Evolutionary conservation across 2,888 invertebrate genomes (phyloP), one percentile per base, ranked within the genome.

Genomic region (Thyatira batis): DNA sequence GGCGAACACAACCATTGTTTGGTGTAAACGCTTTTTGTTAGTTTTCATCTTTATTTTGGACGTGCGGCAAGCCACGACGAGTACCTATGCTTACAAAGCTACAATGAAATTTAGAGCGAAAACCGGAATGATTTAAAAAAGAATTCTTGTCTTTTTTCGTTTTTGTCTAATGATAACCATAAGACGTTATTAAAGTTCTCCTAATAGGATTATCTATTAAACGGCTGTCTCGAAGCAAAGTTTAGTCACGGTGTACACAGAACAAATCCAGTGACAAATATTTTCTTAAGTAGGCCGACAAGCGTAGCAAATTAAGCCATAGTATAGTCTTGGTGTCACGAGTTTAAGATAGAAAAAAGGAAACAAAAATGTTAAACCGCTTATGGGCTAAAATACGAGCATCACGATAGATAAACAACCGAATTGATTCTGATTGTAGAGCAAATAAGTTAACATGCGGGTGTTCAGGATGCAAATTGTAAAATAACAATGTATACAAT

Each of bases 211-310:
- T 67, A 69, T 63, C 69, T 61, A 57, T 62, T 65, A 63, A 60
- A 65, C 17, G 8, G 39, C 17, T 39, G 39, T 17, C 57, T 69
- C 72, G 75, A 77, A 77, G 75, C 69, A 53, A 67, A 53, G 58
- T 61, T 78, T 71, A 80, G 73, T 78, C 77, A 76, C 63, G 69
- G 74, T 72, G 69, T 77, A 70, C 69, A 73, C 66, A 74, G 65
- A 69, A 55, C 68, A 69, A 74, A 78, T 71, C 73, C 65, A 57
- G 64, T 76, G 71, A 76, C 76, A 85, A 89, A 88, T 84, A 82
- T 86, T 84, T 69, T 78, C 73, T 58, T 61, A 78, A 67, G 61
- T 67, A 81, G 70, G 75, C 77, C 63, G 73, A 78, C 75, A 76
- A 71, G 73, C 81, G 68, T 68, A 58, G 71, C 72, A 64, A 81